These are phyloP conservation scores for Ichneumon xanthorius DNA, from an alignment of 2,888 invertebrate species.

Conservation along the genomic window DNA sequence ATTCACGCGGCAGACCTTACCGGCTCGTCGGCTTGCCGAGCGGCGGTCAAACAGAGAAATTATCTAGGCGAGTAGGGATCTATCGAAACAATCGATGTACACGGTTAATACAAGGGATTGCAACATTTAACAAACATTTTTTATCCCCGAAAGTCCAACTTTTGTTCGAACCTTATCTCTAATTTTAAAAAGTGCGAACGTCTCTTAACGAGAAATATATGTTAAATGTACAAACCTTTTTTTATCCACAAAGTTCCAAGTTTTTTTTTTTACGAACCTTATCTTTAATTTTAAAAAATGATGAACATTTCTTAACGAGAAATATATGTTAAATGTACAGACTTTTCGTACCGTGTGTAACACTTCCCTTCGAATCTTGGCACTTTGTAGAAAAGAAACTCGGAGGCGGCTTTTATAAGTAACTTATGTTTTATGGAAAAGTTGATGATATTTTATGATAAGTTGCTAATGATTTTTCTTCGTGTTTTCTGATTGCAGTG, in stretches of 20 bases:
- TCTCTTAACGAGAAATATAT: no score
- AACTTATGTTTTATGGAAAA: background rate
- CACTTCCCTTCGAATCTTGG: background rate
- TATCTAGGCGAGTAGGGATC: constrained; percentile 13
- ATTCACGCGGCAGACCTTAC: background rate
- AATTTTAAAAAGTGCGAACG: no score
- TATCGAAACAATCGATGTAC: constrained; percentile 2
- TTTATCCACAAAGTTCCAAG: background rate
- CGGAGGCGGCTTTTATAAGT: background rate
- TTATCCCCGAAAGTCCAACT: background rate
- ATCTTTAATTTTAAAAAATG: background rate
- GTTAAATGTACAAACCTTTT: no score
- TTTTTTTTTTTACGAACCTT: background rate
- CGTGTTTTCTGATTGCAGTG: constrained; percentile 85
- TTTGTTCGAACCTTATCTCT: background rate
- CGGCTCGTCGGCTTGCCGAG: constrained; percentile 13
- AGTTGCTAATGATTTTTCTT: constrained; percentile 25
- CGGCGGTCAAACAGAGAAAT: constrained; percentile 37
- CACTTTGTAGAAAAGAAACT: background rate
- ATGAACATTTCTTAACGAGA: background rate
- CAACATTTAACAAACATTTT: background rate
- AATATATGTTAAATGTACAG: background rate
- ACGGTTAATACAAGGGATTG: background rate
- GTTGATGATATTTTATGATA: background rate
- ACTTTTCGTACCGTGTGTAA: background rate